Base-by-base conservation (phyloP, 2,888 invertebrate genomes). In the Trichopria drosophilae region DNA sequence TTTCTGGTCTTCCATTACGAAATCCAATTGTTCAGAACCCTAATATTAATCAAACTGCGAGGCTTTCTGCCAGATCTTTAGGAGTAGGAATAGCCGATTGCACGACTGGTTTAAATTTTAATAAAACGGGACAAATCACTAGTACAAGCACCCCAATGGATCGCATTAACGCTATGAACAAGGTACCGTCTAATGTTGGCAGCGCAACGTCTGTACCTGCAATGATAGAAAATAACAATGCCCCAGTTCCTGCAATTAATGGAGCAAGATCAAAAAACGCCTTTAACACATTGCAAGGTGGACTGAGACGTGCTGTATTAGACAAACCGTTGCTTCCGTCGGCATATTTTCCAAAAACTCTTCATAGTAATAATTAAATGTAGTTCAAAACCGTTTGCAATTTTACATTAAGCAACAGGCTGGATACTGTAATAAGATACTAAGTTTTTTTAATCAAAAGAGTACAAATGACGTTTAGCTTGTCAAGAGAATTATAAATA, bases 91-190 rank as follows among this genome's bases (percentile, higher is more conserved):
- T 67, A 3, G 51, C 66, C 4, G 72, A 71, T 15, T 65, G 55
- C 43, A 63, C 69, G 5, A 57, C 65, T 23, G 69, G 67, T 20
- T 50, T 66, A 28, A 60, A 64, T 3, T 68, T 73, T 24, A 70
- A 66, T 28, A 75, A 71, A 55, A 57, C 66, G 41, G 72, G 73
- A 10, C 68, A 67, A 42, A 75, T 75, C 39, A 66, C 73, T 3
- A 72, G 68, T 44, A 75, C 75, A 3, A 75, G 75, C 48, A 75
- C 75, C 15, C 75, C 75, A n/a, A 46, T 75, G 58, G 75, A 75
- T 49, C 69, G 75, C 31, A 55, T 67, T 5, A 71, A 69, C 52
- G 57, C 63, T 7, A 55, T 68, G 15, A 61, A 59, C 36, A 71
- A 71, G 54, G 32, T 67, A 31, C 53, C 66, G 20, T 60, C 57